Evolutionary conservation across 2,888 invertebrate species (phyloP).

Genomic region (Myathropa florea): DNA sequence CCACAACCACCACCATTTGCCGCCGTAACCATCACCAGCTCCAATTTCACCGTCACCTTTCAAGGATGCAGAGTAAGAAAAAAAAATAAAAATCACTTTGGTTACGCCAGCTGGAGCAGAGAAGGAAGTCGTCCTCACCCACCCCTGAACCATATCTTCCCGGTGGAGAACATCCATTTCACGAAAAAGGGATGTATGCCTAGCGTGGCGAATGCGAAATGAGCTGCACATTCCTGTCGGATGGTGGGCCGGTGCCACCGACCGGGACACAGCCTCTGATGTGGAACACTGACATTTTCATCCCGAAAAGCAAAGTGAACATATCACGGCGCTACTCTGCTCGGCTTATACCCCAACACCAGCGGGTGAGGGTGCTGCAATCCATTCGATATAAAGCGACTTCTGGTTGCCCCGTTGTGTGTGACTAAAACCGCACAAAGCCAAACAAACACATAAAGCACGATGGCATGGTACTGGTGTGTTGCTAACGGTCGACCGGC

Average conservation of each 20-base stretch:
- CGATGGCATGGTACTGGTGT: slow-evolving; percentile 14
- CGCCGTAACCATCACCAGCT: slow-evolving; percentile 9
- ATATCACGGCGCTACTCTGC: slow-evolving; percentile 22
- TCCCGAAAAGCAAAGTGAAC: slow-evolving; percentile 42
- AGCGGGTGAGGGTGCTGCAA: slow-evolving; percentile 1
- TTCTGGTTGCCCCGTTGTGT: slow-evolving; percentile 35
- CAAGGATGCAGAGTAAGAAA: slow-evolving; percentile 53
- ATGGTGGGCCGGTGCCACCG: slow-evolving; percentile 15
- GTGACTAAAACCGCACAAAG: slow-evolving; percentile 63
- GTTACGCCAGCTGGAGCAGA: slow-evolving; percentile 47
- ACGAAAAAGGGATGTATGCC: slow-evolving; percentile 24
- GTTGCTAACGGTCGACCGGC: slow-evolving; percentile 16
- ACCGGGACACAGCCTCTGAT: slow-evolving; percentile 29
- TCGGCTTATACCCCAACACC: background rate
- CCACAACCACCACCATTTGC: slow-evolving; percentile 10
- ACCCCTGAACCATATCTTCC: background rate
- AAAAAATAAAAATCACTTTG: slow-evolving; percentile 58
- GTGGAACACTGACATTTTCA: slow-evolving; percentile 60
- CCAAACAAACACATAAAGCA: slow-evolving; percentile 62
- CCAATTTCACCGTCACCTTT: slow-evolving; percentile 28
- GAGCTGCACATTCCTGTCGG: slow-evolving; percentile 47
- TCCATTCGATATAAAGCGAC: slow-evolving; percentile 45
- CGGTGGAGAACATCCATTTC: background rate
- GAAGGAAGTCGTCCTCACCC: slow-evolving; percentile 28
- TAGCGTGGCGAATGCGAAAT: slow-evolving; percentile 61